Percentiles rank a stretch among this genome's conserved stretches.
These are phyloP conservation scores for Pyralis farinalis DNA, from an alignment of 2,888 invertebrate species.

Conservation along the genomic window DNA sequence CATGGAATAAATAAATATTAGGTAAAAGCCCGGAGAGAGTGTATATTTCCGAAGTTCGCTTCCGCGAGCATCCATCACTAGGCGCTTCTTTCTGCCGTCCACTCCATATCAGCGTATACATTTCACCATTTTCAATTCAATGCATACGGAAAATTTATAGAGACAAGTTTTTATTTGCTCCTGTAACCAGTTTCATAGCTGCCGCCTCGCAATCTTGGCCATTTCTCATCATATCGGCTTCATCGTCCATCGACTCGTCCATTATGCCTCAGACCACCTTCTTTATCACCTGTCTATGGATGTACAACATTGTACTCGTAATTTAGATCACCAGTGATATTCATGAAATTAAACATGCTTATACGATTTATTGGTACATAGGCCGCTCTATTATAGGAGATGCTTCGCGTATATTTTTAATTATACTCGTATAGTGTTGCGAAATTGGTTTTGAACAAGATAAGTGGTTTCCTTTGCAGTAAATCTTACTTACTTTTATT, in stretches of 20 bases:
- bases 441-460: background rate
- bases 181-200: background rate
- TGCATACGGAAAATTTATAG: constrained; percentile 10
- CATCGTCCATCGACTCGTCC: constrained; percentile 3
- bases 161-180: constrained; percentile 4
- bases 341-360: background rate
- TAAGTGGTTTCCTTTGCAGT: background rate
- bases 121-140: constrained; percentile 8
- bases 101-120: background rate
- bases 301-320: constrained; percentile 2
- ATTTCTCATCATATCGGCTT: constrained; percentile 5
- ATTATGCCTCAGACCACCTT: background rate
- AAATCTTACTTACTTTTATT: no score
- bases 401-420: constrained; percentile 7
- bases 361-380: background rate
- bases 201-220: background rate
- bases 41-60: background rate
- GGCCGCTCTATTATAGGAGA: background rate
- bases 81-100: constrained; percentile 1
- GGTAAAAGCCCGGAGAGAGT: background rate
- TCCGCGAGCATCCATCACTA: constrained; percentile 3
- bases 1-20: no score
- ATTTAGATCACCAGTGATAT: constrained; percentile 4
- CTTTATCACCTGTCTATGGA: constrained; percentile 6
- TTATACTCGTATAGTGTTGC: constrained; percentile 4